A percentile compares a stretch with the other conserved stretches of the same genome.
Evolutionary conservation across 2,797 vertebrate species (phyloP).

Genomic region (Myotis daubentonii): DNA sequence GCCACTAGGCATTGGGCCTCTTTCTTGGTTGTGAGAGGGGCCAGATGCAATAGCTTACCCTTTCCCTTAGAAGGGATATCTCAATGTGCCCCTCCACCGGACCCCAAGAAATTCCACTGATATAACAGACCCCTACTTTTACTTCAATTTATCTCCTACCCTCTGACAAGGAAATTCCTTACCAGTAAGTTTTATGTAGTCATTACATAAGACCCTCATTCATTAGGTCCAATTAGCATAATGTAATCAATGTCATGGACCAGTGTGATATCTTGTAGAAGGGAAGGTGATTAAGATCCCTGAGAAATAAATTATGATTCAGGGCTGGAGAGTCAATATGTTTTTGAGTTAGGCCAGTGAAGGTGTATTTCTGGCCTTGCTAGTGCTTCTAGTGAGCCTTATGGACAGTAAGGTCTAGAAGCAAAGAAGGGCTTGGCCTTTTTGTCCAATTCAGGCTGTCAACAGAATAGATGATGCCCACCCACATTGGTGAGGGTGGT

Average conservation of each 20-base stretch:
- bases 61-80: background rate
- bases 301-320: background rate
- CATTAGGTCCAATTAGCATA: background rate
- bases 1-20: background rate
- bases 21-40: background rate
- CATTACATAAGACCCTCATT: background rate
- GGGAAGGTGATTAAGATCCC: background rate
- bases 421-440: background rate
- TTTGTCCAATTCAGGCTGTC: background rate
- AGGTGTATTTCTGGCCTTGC: background rate
- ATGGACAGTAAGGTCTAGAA: background rate
- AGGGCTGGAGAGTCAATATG: background rate
- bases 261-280: background rate
- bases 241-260: background rate
- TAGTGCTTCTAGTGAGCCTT: background rate
- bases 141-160: background rate
- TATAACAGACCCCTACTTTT: background rate
- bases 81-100: background rate
- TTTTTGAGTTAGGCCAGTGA: background rate
- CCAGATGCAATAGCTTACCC: background rate
- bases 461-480: background rate
- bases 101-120: background rate
- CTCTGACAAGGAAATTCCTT: background rate
- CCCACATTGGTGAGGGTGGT: background rate
- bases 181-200: background rate